phyloP scores from a whole-genome alignment of 1,140 invertebrate species.

The Cyphomyrmex costatus region DNA sequence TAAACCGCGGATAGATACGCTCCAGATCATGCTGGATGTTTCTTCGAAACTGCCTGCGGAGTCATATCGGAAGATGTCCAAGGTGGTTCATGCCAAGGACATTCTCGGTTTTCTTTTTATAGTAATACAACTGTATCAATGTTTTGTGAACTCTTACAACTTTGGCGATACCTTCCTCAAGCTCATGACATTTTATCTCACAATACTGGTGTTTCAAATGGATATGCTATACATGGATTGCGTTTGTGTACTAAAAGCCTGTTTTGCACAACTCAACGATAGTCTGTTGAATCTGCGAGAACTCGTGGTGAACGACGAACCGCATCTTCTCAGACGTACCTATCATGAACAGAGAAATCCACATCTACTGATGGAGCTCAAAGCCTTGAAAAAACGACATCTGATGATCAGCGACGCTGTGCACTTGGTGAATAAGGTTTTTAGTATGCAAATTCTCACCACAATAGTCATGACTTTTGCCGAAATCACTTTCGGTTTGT shows the following conservation, averaged over 20 bases:
- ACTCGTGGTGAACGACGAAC: conserved; percentile 66
- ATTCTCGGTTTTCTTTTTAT: conserved; percentile 77
- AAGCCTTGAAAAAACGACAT: conserved; percentile 78
- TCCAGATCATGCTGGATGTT: conserved; percentile 64
- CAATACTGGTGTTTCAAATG: conserved; percentile 72
- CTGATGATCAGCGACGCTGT: conserved; percentile 79
- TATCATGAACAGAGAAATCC: conserved; percentile 78
- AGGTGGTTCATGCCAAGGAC: conserved; percentile 79
- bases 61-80: conserved; percentile 71
- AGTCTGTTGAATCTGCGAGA: conserved; percentile 72
- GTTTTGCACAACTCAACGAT: conserved; percentile 77
- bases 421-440: conserved; percentile 77
- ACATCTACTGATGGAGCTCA: conserved; percentile 78
- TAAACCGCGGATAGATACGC: conserved; percentile 63
- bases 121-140: conserved; percentile 42
- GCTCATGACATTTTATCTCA: conserved; percentile 62
- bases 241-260: conserved; percentile 75
- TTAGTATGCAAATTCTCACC: conserved; percentile 75
- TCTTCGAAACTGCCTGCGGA: conserved; percentile 71
- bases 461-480: conserved; percentile 79
- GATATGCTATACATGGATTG: conserved; percentile 82
- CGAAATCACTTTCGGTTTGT: conserved; percentile 81
- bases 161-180: conserved; percentile 11
- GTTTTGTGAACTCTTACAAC: background rate
- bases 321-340: conserved; percentile 74